These are phyloP conservation scores for Hypotaenidia philippensis DNA, from an alignment of 2,797 vertebrate genomes.

Conservation along the genomic window DNA sequence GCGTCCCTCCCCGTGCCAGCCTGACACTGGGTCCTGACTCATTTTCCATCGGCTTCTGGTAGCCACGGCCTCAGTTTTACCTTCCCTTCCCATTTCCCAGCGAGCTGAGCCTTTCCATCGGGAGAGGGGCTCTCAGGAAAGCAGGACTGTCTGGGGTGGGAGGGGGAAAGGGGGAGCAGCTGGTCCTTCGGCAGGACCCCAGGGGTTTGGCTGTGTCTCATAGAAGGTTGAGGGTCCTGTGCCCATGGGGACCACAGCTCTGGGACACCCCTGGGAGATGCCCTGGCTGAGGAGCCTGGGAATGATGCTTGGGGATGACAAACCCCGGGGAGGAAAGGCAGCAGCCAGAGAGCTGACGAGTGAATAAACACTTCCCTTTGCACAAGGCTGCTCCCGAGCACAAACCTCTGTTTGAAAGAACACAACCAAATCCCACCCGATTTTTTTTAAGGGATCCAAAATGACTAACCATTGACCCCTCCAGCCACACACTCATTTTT, in stretches of 20 bases:
- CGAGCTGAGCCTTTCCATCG: rapidly evolving
- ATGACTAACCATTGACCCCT: constrained; percentile 50
- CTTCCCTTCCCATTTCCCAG: background rate
- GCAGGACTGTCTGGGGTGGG: rapidly evolving
- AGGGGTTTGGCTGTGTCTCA: rapidly evolving
- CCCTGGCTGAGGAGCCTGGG: background rate
- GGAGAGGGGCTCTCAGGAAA: background rate
- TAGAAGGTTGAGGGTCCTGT: background rate
- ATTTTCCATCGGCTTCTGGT: background rate
- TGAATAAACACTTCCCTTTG: background rate
- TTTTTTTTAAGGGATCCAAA: constrained; percentile 19
- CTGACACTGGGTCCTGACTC: constrained; percentile 19
- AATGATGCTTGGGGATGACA: rapidly evolving
- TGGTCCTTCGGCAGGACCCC: background rate
- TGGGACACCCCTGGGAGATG: too few species aligned
- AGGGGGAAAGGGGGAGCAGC: background rate
- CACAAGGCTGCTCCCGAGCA: background rate
- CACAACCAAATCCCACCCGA: background rate
- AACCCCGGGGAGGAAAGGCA: background rate
- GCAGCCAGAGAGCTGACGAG: background rate
- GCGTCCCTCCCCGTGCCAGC: background rate
- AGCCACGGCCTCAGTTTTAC: background rate
- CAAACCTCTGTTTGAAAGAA: background rate
- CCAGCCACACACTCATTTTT: constrained; percentile 61
- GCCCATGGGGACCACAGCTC: background rate